Conservation (phyloP, 30 jellyfish, hydroid and myxozoan species). For the Sanderia malayensis region DNA sequence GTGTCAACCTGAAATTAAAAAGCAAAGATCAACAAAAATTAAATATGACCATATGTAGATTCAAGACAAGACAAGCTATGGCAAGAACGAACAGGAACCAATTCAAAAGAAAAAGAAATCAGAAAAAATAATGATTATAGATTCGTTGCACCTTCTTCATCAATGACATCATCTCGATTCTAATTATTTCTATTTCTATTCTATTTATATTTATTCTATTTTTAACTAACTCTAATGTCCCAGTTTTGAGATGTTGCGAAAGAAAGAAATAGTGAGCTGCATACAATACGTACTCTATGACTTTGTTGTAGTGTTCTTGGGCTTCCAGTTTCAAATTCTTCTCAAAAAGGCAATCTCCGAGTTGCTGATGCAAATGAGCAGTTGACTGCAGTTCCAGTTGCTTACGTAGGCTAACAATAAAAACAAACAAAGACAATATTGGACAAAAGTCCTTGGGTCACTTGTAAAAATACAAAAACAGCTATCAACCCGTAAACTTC, state of each 20-base stretch:
- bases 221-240: too few relatives aligned
- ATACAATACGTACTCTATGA: constrained; percentile 60
- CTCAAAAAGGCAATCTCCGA: constrained; percentile 78
- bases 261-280: neutral
- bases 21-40: too few relatives aligned
- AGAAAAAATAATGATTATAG: neutral
- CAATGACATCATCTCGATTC: too few relatives aligned
- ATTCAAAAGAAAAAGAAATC: neutral
- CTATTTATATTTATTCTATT: too few relatives aligned
- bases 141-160: neutral
- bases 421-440: too few relatives aligned
- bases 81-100: too few relatives aligned
- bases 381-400: constrained; percentile 80
- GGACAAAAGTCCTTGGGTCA: too few relatives aligned
- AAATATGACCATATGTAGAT: too few relatives aligned
- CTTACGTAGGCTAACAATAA: constrained; percentile 57
- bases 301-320: constrained; percentile 69
- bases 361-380: constrained; percentile 68
- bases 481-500: too few relatives aligned
- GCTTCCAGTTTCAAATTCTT: constrained; percentile 70
- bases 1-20: neutral
- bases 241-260: neutral
- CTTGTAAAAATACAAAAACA: too few relatives aligned
- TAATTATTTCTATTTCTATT: too few relatives aligned
- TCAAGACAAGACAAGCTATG: too few relatives aligned